Evolutionary conservation across 1,140 invertebrate genomes (phyloP).

Genomic region (Bilobella aurantiaca): DNA sequence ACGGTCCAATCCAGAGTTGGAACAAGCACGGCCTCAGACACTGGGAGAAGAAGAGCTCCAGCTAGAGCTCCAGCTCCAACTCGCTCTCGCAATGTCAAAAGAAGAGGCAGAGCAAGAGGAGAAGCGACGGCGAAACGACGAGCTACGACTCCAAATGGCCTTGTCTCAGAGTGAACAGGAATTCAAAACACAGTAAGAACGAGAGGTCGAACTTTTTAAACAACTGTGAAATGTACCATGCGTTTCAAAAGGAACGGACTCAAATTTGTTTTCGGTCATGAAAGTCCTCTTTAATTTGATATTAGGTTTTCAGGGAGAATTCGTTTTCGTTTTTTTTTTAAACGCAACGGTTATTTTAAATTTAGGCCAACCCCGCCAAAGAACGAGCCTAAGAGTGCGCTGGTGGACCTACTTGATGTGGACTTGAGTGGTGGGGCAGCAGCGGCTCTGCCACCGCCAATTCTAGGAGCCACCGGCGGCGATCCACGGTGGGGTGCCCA

Average conservation of each 20-base stretch:
- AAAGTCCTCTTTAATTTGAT: no score
- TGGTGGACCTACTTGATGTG: conserved; percentile 71
- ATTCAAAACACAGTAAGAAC: conserved; percentile 51
- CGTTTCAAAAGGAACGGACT: no score
- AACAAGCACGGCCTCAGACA: conserved; percentile 85
- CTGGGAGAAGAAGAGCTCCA: conserved; percentile 96
- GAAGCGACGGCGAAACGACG: conserved; percentile 79
- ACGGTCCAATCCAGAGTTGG: conserved; percentile 57
- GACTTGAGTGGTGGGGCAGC: conserved; percentile 47
- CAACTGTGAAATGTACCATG: no score
- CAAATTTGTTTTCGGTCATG: no score
- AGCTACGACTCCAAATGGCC: conserved; percentile 84
- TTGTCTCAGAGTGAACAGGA: conserved; percentile 86
- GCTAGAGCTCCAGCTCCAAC: conserved; percentile 90
- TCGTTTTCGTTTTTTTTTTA: conserved; percentile 3
- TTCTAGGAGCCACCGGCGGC: conserved; percentile 36
- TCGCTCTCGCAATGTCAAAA: conserved; percentile 94
- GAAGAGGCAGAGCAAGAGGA: conserved; percentile 97
- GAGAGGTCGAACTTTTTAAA: no score
- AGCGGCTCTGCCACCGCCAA: conserved; percentile 24
- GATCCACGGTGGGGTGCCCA: conserved; percentile 52
- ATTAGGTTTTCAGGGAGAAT: no score
- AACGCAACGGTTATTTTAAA: neutral
- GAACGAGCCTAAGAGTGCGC: conserved; percentile 42
- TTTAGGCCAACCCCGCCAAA: conserved; percentile 41